Conservation (phyloP, 2,113 vertebrate genomes). For the rabbit (Oryctolagus cuniculus) region mOryCun1.1 NC_091441.1:9873001-9873500, state of each 20-base stretch:
- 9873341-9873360: slow-evolving; percentile 32
- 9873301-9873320: slow-evolving; percentile 18
- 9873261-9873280: not conserved
- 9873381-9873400: not conserved
- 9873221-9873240: not conserved
- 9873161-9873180: slow-evolving; percentile 19
- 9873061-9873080: not conserved
- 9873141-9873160: not conserved
- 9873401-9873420: no score
- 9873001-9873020: no score
- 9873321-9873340: not conserved
- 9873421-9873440: no score
- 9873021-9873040: not conserved
- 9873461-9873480: no score
- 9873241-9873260: not conserved
- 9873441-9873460: no score
- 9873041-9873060: not conserved
- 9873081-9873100: not conserved
- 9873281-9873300: not conserved
- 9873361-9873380: not conserved
- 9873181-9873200: not conserved
- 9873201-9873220: not conserved
- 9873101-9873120: not conserved
- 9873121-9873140: not conserved
- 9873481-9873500: no score